Evolutionary conservation across 2,797 vertebrate genomes (phyloP).

Genomic region (Phataginus tricuspis): DNA sequence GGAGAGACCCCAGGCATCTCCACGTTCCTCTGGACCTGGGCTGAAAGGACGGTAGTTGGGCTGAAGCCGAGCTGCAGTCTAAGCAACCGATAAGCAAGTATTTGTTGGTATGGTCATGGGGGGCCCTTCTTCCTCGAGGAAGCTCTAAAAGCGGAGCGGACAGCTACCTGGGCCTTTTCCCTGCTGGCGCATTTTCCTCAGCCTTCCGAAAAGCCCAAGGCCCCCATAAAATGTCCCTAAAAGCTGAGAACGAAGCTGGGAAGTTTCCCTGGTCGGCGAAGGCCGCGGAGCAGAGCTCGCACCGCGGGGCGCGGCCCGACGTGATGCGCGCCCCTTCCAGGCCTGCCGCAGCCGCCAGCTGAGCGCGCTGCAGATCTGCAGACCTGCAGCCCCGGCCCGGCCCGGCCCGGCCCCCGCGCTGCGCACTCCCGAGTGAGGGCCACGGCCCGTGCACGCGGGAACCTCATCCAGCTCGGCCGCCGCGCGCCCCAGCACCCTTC

Average conservation of each 20-base stretch:
- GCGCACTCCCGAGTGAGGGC: too few species aligned
- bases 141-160: background rate
- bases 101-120: too few species aligned
- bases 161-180: background rate
- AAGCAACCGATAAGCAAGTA: background rate
- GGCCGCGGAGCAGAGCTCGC: background rate
- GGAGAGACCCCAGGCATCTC: slow-evolving; percentile 28
- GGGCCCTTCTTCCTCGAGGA: background rate
- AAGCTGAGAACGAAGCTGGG: background rate
- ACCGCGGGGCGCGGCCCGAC: accelerated
- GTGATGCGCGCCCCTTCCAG: background rate
- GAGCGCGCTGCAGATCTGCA: background rate
- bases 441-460: too few species aligned
- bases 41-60: background rate
- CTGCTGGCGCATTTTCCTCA: background rate
- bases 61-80: background rate
- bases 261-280: background rate
- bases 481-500: too few species aligned
- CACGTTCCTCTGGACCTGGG: background rate
- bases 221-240: background rate
- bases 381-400: accelerated
- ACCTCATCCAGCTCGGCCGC: too few species aligned
- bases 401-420: accelerated
- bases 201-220: background rate
- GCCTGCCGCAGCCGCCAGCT: background rate